These are phyloP conservation scores for Barnardius zonarius DNA, from an alignment of 2,113 vertebrate species.

Conservation along the genomic window DNA sequence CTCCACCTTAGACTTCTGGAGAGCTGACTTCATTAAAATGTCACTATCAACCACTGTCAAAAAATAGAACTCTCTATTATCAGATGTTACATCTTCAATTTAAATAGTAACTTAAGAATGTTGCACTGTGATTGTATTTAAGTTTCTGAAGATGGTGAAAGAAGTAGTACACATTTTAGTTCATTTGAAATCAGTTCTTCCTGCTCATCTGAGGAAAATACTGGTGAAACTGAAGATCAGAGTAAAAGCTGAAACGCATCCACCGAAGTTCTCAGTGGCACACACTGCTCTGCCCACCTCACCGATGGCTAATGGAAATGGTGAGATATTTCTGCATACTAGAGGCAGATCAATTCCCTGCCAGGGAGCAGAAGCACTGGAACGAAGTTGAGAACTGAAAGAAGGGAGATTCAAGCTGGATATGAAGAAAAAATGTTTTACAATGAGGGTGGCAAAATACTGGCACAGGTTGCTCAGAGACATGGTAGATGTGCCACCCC, in stretches of 20 bases:
- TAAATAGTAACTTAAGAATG: neutral
- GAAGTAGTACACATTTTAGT: neutral
- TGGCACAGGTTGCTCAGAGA: neutral
- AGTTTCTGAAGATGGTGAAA: neutral
- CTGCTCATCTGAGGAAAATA: neutral
- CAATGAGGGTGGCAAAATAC: neutral
- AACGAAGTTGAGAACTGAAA: neutral
- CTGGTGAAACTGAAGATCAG: neutral
- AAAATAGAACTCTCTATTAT: neutral
- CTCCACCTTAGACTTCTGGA: neutral
- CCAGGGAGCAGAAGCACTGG: neutral
- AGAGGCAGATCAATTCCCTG: neutral
- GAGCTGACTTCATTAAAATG: neutral
- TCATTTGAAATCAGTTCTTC: neutral
- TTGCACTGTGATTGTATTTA: neutral
- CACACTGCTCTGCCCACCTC: neutral
- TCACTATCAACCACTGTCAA: neutral
- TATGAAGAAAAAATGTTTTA: neutral
- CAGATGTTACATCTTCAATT: neutral
- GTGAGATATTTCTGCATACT: neutral
- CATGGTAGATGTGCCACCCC: neutral
- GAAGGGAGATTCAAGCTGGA: neutral
- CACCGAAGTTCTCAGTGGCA: fast-evolving
- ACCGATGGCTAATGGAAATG: neutral
- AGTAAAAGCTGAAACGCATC: neutral